Percentiles rank a stretch among this genome's conserved stretches.
phyloP scores from a whole-genome alignment of 2,888 invertebrate genomes.

The Ophion ventricosus region DNA sequence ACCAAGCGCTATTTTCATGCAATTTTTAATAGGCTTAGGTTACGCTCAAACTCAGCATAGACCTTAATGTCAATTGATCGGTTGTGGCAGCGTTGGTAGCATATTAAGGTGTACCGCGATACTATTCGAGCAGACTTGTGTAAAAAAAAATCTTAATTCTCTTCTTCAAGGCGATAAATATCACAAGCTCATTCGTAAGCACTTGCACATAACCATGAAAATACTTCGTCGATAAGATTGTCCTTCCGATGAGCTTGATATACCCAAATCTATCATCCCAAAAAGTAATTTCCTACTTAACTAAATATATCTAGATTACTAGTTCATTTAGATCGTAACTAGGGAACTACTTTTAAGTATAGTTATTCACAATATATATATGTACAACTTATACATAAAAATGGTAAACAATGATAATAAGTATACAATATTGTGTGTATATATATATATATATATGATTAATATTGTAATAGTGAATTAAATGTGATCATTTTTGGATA shows the following conservation, averaged over 20 bases:
- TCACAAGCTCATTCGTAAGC: not conserved
- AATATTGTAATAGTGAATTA: not conserved
- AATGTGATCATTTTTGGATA: not conserved
- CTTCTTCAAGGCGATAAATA: not conserved
- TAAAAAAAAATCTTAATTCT: not conserved
- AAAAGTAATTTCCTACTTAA: too few relatives aligned
- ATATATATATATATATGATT: not conserved
- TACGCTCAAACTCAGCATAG: not conserved
- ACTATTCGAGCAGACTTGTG: not conserved
- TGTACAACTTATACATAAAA: not conserved
- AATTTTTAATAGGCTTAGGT: not conserved
- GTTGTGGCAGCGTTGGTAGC: not conserved
- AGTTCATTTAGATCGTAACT: not conserved
- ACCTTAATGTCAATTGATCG: not conserved
- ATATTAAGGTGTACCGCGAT: not conserved
- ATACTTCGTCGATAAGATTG: not conserved
- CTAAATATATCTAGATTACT: not conserved
- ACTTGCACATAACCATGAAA: not conserved
- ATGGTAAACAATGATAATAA: not conserved
- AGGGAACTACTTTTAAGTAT: not conserved
- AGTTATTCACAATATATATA: not conserved
- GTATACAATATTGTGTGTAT: too few relatives aligned
- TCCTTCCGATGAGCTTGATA: not conserved
- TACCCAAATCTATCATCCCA: too few relatives aligned
- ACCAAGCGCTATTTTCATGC: not conserved